These are phyloP conservation scores for Caenorhabditis brenneri DNA, from an alignment of 1,140 invertebrate species.

Conservation along the genomic window DNA sequence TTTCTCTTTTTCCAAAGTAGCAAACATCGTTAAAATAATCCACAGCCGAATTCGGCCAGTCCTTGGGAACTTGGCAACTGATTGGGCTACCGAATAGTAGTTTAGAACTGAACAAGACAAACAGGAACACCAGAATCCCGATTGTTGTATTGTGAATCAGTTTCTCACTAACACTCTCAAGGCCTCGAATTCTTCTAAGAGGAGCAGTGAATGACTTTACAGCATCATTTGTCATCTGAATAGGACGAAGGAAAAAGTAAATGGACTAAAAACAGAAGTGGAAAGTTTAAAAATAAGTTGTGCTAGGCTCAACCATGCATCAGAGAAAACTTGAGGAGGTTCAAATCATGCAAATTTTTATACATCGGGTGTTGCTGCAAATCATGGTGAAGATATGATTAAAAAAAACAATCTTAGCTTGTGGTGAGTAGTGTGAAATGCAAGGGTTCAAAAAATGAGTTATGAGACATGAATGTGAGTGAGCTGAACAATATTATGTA, in stretches of 20 bases:
- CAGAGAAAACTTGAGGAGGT: no score
- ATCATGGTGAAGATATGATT: no score
- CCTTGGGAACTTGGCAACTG: background rate
- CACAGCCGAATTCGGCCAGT: background rate
- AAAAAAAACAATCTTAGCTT: no score
- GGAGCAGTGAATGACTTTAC: background rate
- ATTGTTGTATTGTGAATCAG: background rate
- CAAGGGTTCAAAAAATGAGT: background rate
- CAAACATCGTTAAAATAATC: background rate
- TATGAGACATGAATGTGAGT: background rate
- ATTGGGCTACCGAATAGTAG: background rate
- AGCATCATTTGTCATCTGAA: background rate
- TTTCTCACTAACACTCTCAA: background rate
- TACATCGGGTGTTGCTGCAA: no score
- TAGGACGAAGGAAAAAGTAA: no score
- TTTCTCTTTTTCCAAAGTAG: background rate
- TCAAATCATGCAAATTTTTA: no score
- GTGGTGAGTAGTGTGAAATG: no score
- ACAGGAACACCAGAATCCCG: background rate
- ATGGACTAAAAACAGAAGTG: no score
- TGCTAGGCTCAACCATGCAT: no score
- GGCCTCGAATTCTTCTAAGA: background rate
- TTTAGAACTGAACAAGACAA: background rate
- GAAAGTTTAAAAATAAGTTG: no score
- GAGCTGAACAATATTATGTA: background rate